Evolutionary conservation across 2,113 vertebrate genomes (phyloP).

Genomic region (zebrafish (Danio rerio)): DNA sequence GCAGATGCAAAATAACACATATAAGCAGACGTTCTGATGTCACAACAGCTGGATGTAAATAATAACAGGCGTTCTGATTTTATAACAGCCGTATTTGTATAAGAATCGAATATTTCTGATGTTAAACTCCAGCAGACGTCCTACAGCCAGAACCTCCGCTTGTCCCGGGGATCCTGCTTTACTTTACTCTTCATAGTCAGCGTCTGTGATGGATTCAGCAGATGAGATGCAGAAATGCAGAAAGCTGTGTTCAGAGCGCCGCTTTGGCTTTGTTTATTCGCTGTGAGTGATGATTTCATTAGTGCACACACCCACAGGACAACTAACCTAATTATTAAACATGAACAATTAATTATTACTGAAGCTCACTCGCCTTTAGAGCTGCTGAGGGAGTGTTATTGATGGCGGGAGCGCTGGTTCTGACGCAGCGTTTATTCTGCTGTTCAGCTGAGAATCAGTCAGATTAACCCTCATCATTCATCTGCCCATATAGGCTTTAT

Average conservation of each 20-base stretch:
- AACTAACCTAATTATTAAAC: constrained; percentile 17
- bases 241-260: not conserved
- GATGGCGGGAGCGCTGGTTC: constrained; percentile 17
- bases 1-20: no score
- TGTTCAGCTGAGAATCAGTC: not conserved
- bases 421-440: not conserved
- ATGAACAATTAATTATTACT: constrained; percentile 12
- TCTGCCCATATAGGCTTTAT: no score
- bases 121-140: not conserved
- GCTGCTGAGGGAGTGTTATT: not conserved
- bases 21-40: no score
- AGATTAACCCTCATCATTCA: no score
- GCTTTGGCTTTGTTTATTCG: not conserved
- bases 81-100: no score
- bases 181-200: no score
- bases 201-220: not conserved
- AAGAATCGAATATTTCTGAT: no score
- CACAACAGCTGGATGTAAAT: no score
- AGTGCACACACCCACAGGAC: not conserved
- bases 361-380: not conserved
- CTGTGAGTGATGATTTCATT: not conserved
- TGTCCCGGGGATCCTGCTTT: not conserved
- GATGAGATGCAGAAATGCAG: not conserved
- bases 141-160: not conserved
- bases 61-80: no score